These are phyloP conservation scores for Syritta pipiens DNA, from an alignment of 2,888 invertebrate species.

Conservation along the genomic window DNA sequence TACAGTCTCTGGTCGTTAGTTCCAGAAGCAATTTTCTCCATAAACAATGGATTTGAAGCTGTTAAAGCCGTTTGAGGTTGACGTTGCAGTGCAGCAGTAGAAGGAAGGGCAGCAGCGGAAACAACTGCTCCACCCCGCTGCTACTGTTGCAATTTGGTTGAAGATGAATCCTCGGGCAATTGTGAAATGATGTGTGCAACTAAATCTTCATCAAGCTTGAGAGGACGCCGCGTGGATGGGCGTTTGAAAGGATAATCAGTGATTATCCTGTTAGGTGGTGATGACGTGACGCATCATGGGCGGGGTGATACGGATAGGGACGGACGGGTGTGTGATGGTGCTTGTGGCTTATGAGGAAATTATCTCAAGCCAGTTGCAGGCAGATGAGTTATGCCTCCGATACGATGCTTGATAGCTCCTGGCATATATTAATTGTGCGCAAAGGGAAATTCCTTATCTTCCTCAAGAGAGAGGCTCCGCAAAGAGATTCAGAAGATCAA, in stretches of 20 bases:
- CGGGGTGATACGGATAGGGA: constrained; percentile 21
- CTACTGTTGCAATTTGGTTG: constrained; percentile 44
- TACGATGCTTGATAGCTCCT: constrained; percentile 9
- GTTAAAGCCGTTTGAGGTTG: constrained; percentile 49
- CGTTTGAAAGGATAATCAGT: constrained; percentile 54
- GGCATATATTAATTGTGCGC: neutral
- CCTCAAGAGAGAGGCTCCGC: neutral
- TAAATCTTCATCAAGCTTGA: constrained; percentile 49
- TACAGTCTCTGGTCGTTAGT: constrained; percentile 23
- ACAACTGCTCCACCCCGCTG: constrained; percentile 9
- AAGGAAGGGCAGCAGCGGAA: neutral
- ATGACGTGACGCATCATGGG: constrained; percentile 53
- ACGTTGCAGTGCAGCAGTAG: constrained; percentile 25
- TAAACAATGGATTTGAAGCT: constrained; percentile 59
- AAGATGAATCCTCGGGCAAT: constrained; percentile 52
- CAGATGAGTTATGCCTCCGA: constrained; percentile 35
- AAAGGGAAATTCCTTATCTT: neutral
- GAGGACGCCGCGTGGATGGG: constrained; percentile 30
- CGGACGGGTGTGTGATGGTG: constrained; percentile 28
- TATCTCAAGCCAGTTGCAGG: constrained; percentile 30
- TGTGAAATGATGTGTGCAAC: constrained; percentile 53
- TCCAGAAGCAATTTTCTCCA: constrained; percentile 52
- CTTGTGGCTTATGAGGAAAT: constrained; percentile 42
- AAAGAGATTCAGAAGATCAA: constrained; percentile 33
- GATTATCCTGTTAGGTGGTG: constrained; percentile 63